These are phyloP conservation scores for Melanchra persicariae DNA, from an alignment of 2,888 invertebrate genomes.

Conservation along the genomic window DNA sequence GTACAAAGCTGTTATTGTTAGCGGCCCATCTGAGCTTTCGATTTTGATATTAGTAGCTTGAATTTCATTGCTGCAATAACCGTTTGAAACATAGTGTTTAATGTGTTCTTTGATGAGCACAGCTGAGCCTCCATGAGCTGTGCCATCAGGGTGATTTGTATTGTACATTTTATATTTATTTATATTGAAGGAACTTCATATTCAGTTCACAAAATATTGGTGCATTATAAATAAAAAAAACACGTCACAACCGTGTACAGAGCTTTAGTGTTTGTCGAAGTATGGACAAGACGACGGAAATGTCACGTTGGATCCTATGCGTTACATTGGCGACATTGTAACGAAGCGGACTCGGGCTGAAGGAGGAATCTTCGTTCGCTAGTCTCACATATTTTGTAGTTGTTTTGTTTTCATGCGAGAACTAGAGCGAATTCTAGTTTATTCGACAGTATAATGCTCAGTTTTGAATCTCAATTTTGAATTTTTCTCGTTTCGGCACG, in stretches of 20 bases:
- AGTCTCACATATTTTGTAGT: conserved; percentile 34
- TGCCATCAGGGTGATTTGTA: too few species aligned
- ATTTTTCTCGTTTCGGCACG: neutral
- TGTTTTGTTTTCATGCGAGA: conserved; percentile 6
- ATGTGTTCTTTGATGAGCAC: too few species aligned
- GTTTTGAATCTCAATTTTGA: neutral
- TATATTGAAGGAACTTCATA: too few species aligned
- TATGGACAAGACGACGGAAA: conserved; percentile 56
- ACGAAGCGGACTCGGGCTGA: conserved; percentile 17
- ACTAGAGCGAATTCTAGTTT: neutral
- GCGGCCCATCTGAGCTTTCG: too few species aligned
- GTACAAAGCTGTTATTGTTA: too few species aligned
- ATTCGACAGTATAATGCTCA: conserved; percentile 10
- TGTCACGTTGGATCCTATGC: conserved; percentile 28
- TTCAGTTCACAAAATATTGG: too few species aligned
- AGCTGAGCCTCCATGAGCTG: too few species aligned
- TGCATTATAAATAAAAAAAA: neutral
- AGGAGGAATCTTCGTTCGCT: conserved; percentile 50
- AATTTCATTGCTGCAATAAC: too few species aligned
- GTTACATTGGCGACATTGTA: conserved; percentile 12
- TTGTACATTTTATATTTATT: too few species aligned
- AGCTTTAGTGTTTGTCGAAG: conserved; percentile 39
- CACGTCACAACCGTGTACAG: conserved; percentile 1
- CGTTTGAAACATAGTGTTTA: too few species aligned
- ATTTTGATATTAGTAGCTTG: too few species aligned